A percentile compares a stretch with the other conserved stretches of the same genome.
Evolutionary conservation across 2,888 invertebrate genomes (phyloP).

Genomic region (Proisotoma minuta): DNA sequence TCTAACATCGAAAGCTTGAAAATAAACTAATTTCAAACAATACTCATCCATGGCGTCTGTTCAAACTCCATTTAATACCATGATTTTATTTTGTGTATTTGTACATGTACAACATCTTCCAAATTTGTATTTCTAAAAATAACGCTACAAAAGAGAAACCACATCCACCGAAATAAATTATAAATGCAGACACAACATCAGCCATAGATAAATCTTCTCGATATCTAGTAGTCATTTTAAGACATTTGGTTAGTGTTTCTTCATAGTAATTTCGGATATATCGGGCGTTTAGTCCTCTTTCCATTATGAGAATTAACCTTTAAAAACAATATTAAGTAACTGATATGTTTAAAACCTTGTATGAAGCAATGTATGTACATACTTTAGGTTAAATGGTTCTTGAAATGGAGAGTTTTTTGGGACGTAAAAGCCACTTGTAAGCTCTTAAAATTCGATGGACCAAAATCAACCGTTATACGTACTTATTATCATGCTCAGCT

Average conservation of each 20-base stretch:
- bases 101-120: too few species aligned
- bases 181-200: conserved; percentile 19
- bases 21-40: background rate
- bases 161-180: conserved; percentile 1
- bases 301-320: conserved; percentile 25
- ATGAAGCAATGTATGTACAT: too few species aligned
- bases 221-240: conserved; percentile 9
- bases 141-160: background rate
- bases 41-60: too few species aligned
- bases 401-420: conserved; percentile 22
- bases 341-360: background rate
- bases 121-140: background rate
- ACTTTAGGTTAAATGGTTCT: conserved; percentile 28
- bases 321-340: background rate
- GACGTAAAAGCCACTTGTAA: conserved; percentile 24
- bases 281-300: conserved; percentile 23
- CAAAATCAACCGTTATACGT: too few species aligned
- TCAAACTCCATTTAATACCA: too few species aligned
- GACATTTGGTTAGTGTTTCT: conserved; percentile 19
- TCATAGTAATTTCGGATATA: conserved; percentile 19
- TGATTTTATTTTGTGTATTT: too few species aligned
- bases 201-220: conserved; percentile 16
- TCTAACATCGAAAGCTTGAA: background rate
- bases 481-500: too few species aligned
- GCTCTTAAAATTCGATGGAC: too few species aligned